Percentiles rank a stretch among this genome's conserved stretches.
Conservation (phyloP, 2,797 vertebrate species). For the Chaunax sp. region DNA sequence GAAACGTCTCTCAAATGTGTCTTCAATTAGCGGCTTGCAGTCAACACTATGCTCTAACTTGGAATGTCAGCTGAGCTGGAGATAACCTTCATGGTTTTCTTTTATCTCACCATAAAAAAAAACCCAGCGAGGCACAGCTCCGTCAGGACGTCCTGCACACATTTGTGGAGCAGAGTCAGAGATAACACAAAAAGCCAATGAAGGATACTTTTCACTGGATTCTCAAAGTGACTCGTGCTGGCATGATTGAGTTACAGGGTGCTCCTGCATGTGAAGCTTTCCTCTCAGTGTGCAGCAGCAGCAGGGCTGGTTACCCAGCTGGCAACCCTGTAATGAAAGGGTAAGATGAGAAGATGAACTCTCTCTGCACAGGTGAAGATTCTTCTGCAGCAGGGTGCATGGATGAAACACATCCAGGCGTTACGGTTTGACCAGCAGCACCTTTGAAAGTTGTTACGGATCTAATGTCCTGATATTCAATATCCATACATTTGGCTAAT, state of each 20-base stretch:
- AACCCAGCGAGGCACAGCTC: conserved; percentile 34
- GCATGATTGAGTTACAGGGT: conserved; percentile 21
- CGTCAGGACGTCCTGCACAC: conserved; percentile 50
- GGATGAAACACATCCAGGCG: conserved; percentile 47
- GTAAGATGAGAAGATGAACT: conserved; percentile 51
- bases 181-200: conserved; percentile 37
- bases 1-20: conserved; percentile 72
- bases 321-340: conserved; percentile 13
- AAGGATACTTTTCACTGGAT: conserved; percentile 39
- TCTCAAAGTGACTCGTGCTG: conserved; percentile 25
- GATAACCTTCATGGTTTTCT: conserved; percentile 70
- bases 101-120: conserved; percentile 71
- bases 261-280: conserved; percentile 10
- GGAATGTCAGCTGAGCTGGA: conserved; percentile 74
- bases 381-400: conserved; percentile 59
- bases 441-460: conserved; percentile 49
- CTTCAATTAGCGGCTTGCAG: conserved; percentile 75
- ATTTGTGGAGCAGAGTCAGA: conserved; percentile 55
- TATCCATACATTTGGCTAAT: conserved; percentile 37
- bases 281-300: background rate
- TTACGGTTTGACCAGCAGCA: conserved; percentile 17
- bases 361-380: conserved; percentile 55
- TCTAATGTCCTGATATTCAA: conserved; percentile 42
- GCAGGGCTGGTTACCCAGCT: conserved; percentile 5
- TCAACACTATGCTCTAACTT: conserved; percentile 66